phyloP scores from a whole-genome alignment of 2,113 vertebrate genomes.

The Passer montanus region DNA sequence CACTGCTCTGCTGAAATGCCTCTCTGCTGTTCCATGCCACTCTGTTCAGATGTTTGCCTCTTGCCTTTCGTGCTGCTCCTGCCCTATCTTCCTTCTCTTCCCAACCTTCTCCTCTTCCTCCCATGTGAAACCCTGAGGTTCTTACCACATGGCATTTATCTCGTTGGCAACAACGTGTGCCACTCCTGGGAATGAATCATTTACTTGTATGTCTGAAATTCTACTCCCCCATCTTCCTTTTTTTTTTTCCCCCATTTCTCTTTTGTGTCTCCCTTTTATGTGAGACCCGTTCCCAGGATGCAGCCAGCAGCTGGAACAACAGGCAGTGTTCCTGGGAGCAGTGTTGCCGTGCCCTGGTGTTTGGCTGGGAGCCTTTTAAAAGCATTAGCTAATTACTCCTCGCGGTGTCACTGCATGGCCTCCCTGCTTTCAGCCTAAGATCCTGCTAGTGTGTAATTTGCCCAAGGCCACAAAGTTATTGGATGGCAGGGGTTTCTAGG shows the following conservation, averaged over 20 bases:
- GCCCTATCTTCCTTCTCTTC: background rate
- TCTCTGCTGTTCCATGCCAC: background rate
- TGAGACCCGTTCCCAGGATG: rapidly evolving
- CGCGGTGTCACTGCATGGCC: background rate
- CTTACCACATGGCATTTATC: background rate
- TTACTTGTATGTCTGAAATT: background rate
- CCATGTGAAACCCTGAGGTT: background rate
- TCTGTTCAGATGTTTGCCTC: rapidly evolving
- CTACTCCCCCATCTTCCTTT: background rate
- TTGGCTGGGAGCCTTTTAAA: background rate
- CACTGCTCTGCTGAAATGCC: background rate
- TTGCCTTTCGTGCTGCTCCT: background rate
- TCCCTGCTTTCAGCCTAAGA: background rate
- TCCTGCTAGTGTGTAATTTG: background rate
- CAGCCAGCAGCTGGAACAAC: background rate
- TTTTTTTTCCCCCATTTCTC: background rate
- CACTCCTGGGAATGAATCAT: background rate
- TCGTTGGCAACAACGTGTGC: background rate
- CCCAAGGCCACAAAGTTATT: background rate
- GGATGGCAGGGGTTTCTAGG: background rate
- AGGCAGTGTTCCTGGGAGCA: background rate
- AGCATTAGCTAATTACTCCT: background rate
- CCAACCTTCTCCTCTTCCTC: background rate
- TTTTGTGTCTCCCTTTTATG: background rate
- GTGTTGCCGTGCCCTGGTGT: background rate